Evolutionary conservation across 2,888 invertebrate species (phyloP), one percentile per base, ranked within the genome.

Genomic region (Eretmocerus hayati): DNA sequence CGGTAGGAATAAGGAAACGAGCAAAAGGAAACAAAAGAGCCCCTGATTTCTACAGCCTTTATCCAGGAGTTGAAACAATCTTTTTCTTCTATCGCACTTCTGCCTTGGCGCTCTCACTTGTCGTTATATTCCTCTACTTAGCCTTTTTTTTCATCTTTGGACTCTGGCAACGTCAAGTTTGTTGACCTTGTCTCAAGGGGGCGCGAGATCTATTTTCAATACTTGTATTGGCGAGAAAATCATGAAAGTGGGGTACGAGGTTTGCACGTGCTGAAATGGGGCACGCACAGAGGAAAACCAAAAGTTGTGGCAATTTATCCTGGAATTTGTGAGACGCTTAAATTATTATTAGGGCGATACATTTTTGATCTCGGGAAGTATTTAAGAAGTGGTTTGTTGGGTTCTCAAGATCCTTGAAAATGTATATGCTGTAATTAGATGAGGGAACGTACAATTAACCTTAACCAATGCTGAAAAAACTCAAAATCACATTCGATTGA

Each of bases 141-240:
- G 21, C 33, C 31, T 46, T 23, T 18, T 40, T 22, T 16, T 46
- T 33, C 50, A 42, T 42, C 32, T 32, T 19, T 19, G 45, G 42
- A 30, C 41, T 31, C 44, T 21, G 26, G n/a, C 21, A 5, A 13
- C 19, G 18, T 31, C 9, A 52, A 52, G 51, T 52, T 52, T 52
- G 48, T 52, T 52, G 51, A 52, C 51, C 51, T 52, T 52, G 51
- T 35, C 21, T n/a, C 30, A 30, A 30, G 21, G 33, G 22, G 39
- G 16, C 9, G 30, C 40, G 40, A 37, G 21, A 33, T 41, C n/a
- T n/a, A n/a, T n/a, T n/a, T n/a, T n/a, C n/a, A n/a, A n/a, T n/a
- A n/a, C n/a, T n/a, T n/a, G n/a, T n/a, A 42, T 38, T 42, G 36
- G 42, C 40, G 47, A 32, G 30, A 47, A 50, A 45, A 41, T 45